These are phyloP conservation scores for Torymus auratus DNA, from an alignment of 2,888 invertebrate genomes.

Conservation along the genomic window DNA sequence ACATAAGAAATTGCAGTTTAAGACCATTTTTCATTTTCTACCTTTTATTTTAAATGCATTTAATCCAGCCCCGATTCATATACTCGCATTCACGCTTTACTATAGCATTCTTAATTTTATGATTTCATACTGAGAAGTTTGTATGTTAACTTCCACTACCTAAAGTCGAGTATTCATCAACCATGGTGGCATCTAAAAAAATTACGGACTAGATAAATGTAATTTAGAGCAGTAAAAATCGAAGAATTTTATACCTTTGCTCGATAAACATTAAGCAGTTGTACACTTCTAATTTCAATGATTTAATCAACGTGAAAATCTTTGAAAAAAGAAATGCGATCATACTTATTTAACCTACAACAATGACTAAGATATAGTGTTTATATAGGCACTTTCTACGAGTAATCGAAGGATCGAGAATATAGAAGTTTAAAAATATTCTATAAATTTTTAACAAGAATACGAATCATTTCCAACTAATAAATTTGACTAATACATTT, in stretches of 20 bases:
- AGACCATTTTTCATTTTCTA: conserved; percentile 57
- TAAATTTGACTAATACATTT: conserved; percentile 29
- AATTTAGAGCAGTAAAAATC: conserved; percentile 32
- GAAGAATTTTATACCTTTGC: conserved; percentile 28
- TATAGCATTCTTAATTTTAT: conserved; percentile 38
- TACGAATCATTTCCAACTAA: conserved; percentile 15
- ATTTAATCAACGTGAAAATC: conserved; percentile 17
- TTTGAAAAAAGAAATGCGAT: conserved; percentile 32
- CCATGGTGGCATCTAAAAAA: conserved; percentile 57
- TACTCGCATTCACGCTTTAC: conserved; percentile 16
- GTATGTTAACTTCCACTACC: conserved; percentile 33
- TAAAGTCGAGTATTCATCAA: conserved; percentile 46
- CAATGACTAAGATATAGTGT: conserved; percentile 50
- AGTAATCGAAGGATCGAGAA: conserved; percentile 66
- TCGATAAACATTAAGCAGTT: conserved; percentile 26
- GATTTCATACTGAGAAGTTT: conserved; percentile 40
- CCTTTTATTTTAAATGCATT: conserved; percentile 40
- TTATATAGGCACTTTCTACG: conserved; percentile 75
- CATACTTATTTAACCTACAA: conserved; percentile 43
- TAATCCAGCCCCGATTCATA: conserved; percentile 48
- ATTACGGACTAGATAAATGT: conserved; percentile 45
- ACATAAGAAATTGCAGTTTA: conserved; percentile 31
- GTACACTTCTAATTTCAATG: conserved; percentile 17
- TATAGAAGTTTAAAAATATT: conserved; percentile 51
- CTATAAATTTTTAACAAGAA: conserved; percentile 33